Conservation (phyloP, 2,113 vertebrate genomes). For the Micronycteris hirsuta region DNA sequence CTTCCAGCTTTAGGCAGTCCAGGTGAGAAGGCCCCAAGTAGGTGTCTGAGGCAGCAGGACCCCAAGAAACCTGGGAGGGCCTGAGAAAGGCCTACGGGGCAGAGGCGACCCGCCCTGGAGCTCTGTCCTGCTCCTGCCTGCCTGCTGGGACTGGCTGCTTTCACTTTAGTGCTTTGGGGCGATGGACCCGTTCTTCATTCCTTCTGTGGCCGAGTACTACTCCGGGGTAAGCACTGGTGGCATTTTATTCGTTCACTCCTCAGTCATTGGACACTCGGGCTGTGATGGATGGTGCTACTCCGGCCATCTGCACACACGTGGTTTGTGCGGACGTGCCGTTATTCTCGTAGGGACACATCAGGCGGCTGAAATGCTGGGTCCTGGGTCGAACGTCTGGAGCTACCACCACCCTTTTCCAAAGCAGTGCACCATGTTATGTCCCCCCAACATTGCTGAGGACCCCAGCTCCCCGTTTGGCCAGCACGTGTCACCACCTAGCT, state of each 20-base stretch:
- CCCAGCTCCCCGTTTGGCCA: rapidly evolving
- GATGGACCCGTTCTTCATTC: too few relatives aligned
- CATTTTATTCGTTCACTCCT: too few relatives aligned
- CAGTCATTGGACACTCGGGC: neutral
- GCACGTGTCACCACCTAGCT: neutral
- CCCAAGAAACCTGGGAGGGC: neutral
- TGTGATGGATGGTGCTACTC: too few relatives aligned
- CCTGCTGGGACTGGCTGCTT: too few relatives aligned
- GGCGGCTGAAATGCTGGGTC: neutral
- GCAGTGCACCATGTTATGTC: neutral
- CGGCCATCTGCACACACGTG: rapidly evolving
- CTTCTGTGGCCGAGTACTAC: neutral
- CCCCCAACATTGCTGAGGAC: neutral
- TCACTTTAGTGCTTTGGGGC: neutral
- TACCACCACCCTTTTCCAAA: neutral
- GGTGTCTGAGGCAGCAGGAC: neutral
- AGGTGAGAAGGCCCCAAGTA: neutral
- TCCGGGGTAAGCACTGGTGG: neutral
- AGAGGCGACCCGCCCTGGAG: neutral
- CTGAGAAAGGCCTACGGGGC: neutral
- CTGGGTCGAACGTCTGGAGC: neutral
- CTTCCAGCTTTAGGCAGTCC: neutral
- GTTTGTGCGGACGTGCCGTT: rapidly evolving
- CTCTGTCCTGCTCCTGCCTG: neutral
- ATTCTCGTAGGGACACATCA: neutral